Evolutionary conservation across 2,113 vertebrate species (phyloP), one percentile per base, ranked within the genome.

Genomic region (Sarotherodon lohbergeri): DNA sequence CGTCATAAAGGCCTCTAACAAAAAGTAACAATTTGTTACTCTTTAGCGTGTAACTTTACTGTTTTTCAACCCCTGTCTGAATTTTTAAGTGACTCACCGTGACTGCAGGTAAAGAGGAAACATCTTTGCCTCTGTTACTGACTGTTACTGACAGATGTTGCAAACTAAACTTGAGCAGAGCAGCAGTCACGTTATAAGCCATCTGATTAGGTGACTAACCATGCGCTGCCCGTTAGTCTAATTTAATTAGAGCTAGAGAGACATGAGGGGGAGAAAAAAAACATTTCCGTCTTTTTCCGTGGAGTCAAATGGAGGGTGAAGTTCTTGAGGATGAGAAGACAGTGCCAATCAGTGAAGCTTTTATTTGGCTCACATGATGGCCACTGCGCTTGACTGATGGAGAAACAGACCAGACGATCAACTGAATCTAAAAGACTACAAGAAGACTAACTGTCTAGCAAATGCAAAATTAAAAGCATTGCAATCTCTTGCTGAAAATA

Each of bases 71-170:
- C 9, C 19, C 17, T 85, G 6, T 82, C 4, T 78, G 1, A 88
- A 93, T 90, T 32, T 48, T 13, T 17, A 83, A 83, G 12, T 43
- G 82, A 97, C 96, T 96, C 92, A 97, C 96, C 95, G 88, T 2
- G 95, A 95, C 17, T 95, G 96, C 87, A 97, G 95, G 90, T 97
- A 96, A 80, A 96, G 93, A 36, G 96, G 96, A 90, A 97, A 96
- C 96, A 96, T 96, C 91, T 94, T 94, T 79, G 88, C 90, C 59
- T 90, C 63, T 91, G 56, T 81, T 73, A 66, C 27, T 84, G 87
- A 90, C 89, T 90, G 48, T 80, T 73, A 76, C 36, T 88, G 89
- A 90, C 88, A 91, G 90, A 92, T 90, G 81, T 80, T 85, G 78
- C 82, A 90, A 85, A 91, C 86, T 66, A 41, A 91, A 88, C 81